These are phyloP conservation scores for Microcaecilia unicolor DNA, from an alignment of 2,797 vertebrate genomes.

Conservation along the genomic window DNA sequence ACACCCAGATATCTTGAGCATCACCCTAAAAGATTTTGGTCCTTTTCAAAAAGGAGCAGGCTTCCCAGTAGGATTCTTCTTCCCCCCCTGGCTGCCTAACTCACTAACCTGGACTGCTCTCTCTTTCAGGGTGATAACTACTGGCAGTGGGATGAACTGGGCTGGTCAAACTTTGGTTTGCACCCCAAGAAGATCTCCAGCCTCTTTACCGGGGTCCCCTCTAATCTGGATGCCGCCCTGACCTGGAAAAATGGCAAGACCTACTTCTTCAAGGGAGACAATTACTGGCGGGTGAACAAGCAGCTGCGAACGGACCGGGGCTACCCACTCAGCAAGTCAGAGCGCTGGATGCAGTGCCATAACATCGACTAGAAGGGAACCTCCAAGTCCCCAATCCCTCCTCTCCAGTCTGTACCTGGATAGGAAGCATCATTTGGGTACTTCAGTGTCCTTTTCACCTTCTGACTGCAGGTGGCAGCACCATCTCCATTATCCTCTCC, in stretches of 20 bases:
- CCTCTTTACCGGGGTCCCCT: slow-evolving; percentile 63
- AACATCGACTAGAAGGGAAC: background rate
- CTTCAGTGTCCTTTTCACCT: too few relatives aligned
- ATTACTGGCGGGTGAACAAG: slow-evolving; percentile 72
- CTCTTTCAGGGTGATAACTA: slow-evolving; percentile 64
- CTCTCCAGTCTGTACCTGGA: too few relatives aligned
- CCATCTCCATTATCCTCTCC: too few relatives aligned
- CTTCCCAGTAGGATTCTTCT: background rate
- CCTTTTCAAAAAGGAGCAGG: background rate
- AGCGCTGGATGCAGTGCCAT: slow-evolving; percentile 72
- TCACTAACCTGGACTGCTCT: too few relatives aligned
- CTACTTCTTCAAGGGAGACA: slow-evolving; percentile 74
- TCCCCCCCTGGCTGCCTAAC: background rate
- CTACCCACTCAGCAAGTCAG: slow-evolving; percentile 63
- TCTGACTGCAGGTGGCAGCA: too few relatives aligned
- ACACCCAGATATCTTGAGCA: too few relatives aligned
- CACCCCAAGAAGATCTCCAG: slow-evolving; percentile 67
- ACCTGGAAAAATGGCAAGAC: slow-evolving; percentile 73
- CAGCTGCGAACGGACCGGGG: slow-evolving; percentile 59
- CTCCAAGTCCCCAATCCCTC: too few relatives aligned
- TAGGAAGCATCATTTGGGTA: too few relatives aligned
- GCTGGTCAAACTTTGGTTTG: slow-evolving; percentile 42
- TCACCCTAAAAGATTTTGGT: background rate
- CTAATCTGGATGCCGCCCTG: slow-evolving; percentile 59
- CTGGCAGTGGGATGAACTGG: slow-evolving; percentile 82